These are phyloP conservation scores for Philonicus albiceps DNA, from an alignment of 2,888 invertebrate genomes.

Conservation along the genomic window DNA sequence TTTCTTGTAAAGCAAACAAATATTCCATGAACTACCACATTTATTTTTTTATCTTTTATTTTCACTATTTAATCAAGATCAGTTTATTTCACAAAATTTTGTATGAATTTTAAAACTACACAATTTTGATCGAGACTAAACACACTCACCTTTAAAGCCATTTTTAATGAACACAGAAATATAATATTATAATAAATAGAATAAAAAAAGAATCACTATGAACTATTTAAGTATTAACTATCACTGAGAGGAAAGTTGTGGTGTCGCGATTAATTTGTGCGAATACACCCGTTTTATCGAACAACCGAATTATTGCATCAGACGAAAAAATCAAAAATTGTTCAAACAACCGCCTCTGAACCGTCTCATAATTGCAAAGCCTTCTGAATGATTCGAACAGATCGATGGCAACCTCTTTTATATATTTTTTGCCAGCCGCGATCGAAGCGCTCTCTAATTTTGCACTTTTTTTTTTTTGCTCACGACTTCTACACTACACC, in stretches of 20 bases:
- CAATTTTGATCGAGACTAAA: background rate
- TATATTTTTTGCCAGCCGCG: constrained; percentile 8
- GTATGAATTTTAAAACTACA: background rate
- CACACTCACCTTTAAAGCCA: constrained; percentile 35
- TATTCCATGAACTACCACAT: background rate
- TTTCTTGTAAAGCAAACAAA: background rate
- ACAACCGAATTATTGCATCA: constrained; percentile 6
- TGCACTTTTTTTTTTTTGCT: background rate
- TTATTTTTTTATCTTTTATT: background rate
- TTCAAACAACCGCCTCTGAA: constrained; percentile 4
- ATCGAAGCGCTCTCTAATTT: background rate
- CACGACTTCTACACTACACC: background rate
- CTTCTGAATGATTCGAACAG: constrained; percentile 44
- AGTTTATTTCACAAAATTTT: background rate
- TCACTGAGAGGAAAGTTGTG: background rate
- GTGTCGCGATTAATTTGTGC: background rate
- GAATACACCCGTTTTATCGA: background rate
- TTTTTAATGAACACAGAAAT: background rate
- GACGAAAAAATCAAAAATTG: background rate
- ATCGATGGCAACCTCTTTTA: constrained; percentile 43
- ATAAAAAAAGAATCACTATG: background rate
- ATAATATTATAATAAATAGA: background rate
- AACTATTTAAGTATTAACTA: background rate
- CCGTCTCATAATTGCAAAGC: constrained; percentile 46
- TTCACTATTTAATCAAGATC: background rate